Evolutionary conservation across 2,113 vertebrate species (phyloP), one percentile per base, ranked within the genome.

Genomic region (Pluvianellus socialis): DNA sequence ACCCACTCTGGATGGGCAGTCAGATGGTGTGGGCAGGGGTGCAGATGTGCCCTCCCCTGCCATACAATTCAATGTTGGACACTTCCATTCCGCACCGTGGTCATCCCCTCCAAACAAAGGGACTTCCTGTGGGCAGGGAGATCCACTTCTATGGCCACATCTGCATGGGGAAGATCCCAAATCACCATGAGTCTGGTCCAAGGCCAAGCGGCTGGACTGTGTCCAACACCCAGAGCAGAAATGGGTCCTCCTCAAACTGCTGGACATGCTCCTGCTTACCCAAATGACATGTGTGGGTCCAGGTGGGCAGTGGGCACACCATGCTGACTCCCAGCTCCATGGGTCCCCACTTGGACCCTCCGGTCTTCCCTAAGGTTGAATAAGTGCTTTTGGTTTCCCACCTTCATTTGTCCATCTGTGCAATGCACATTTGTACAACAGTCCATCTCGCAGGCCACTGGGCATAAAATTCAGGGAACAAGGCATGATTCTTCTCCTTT

Each of bases 391-490:
- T 44, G n/a, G 7, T 55, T 32, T 77, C 35, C 28, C 40, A 58
- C 12, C 12, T 86, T 40, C 12, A 2, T 24, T 62, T 52, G 26
- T 75, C n/a, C 38, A 23, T 9, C 44, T 14, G 12, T 8, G 19
- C 32, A 66, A 14, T 1, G 16, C 23, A 17, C 6, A 44, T 44
- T 15, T 44, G 44, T 44, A 44, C 44, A 44, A 44, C 44, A 15
- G 44, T 40, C 27, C 12, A 3, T 28, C 65, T 55, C 0, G 0
- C 47, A 40, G 55, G n/a, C 7, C 38, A 24, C 12, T 5, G 10
- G 10, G 8, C 59, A 11, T 79, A 67, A 85, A 81, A 66, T 42
- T 42, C 66, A n/a, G 42, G 26, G 18, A 91, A 71, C 7, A 11
- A 53, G 40, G 13, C 24, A 15, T 45, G 4, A 19, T 50, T 55